phyloP scores from a whole-genome alignment of 2,888 invertebrate species.

The Archaeoteleia sp. region DNA sequence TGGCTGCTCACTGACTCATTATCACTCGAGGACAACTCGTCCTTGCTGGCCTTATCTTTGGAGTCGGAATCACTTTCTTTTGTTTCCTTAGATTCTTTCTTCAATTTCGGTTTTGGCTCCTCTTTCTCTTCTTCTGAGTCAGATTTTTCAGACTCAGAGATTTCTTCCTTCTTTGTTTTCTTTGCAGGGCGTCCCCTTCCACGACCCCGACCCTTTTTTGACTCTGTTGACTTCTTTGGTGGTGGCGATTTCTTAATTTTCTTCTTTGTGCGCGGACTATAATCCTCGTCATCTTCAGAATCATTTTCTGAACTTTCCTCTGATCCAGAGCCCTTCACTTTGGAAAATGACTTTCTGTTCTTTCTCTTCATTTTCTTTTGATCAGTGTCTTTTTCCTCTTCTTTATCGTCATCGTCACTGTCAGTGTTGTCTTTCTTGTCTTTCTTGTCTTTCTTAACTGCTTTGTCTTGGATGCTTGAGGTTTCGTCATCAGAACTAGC shows the following conservation, averaged over 20 bases:
- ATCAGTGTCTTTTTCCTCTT: conserved; percentile 26
- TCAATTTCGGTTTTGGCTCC: conserved; percentile 34
- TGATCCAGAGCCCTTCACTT: conserved; percentile 58
- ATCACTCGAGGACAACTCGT: conserved; percentile 48
- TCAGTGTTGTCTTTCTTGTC: conserved; percentile 15
- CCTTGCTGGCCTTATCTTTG: conserved; percentile 43
- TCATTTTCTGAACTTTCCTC: conserved; percentile 63
- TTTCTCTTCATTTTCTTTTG: conserved; percentile 54
- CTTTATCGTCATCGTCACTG: conserved; percentile 37
- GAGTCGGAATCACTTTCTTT: conserved; percentile 30
- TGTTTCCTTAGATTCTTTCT: conserved; percentile 28
- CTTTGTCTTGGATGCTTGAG: too few relatives aligned
- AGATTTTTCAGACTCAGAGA: conserved; percentile 45
- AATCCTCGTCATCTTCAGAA: conserved; percentile 68
- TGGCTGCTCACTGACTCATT: conserved; percentile 51
- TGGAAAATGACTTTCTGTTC: conserved; percentile 57
- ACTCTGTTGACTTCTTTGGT: conserved; percentile 56
- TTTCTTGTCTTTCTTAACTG: conserved; percentile 18
- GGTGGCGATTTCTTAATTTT: conserved; percentile 57
- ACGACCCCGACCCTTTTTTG: conserved; percentile 55
- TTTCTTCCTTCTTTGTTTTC: conserved; percentile 40
- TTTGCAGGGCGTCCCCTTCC: conserved; percentile 54
- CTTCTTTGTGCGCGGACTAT: conserved; percentile 64
- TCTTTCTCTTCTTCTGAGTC: conserved; percentile 55
- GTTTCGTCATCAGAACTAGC: conserved; percentile 65